A percentile compares a stretch with the other conserved stretches of the same genome.
Conservation (phyloP, 2,888 invertebrate species). For the Hybos culiciformis region DNA sequence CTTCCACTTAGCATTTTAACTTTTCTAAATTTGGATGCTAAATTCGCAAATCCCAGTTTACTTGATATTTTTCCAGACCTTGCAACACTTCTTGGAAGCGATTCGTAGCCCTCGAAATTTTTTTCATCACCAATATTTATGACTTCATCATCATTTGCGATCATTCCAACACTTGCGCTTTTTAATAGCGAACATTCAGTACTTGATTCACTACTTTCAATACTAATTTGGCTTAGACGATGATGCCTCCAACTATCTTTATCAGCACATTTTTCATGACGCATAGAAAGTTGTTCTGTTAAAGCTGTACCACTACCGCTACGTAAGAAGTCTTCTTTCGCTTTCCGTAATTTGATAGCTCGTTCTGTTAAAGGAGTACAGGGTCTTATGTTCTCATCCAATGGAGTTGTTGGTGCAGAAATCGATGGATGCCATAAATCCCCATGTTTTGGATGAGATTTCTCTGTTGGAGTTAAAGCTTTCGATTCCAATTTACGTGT, state of each 20-base stretch:
- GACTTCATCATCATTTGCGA: constrained; percentile 29
- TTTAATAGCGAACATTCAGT: constrained; percentile 43
- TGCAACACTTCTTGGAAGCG: constrained; percentile 36
- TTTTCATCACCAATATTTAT: too few species aligned
- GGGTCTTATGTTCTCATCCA: constrained; percentile 20
- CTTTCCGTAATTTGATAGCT: constrained; percentile 49
- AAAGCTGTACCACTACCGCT: constrained; percentile 11
- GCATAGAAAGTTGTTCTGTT: constrained; percentile 10
- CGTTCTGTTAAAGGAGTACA: constrained; percentile 33
- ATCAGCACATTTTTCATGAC: too few species aligned
- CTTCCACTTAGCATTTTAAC: constrained; percentile 37
- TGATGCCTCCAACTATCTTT: constrained; percentile 16
- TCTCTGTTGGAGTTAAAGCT: constrained; percentile 24
- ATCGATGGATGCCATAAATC: constrained; percentile 12
- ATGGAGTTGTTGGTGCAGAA: constrained; percentile 19
- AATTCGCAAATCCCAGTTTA: constrained; percentile 40
- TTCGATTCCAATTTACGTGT: constrained; percentile 28
- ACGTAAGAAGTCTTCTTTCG: constrained; percentile 56
- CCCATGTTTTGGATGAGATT: constrained; percentile 9
- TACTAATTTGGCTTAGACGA: constrained; percentile 46
- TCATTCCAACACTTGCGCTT: constrained; percentile 67
- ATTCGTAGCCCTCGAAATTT: constrained; percentile 38
- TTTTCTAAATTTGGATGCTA: constrained; percentile 47
- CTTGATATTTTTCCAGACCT: constrained; percentile 30
- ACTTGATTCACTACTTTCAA: constrained; percentile 47